Conservation (phyloP, 2,113 vertebrate species). For the Calyptommatus sinebrachiatus region DNA sequence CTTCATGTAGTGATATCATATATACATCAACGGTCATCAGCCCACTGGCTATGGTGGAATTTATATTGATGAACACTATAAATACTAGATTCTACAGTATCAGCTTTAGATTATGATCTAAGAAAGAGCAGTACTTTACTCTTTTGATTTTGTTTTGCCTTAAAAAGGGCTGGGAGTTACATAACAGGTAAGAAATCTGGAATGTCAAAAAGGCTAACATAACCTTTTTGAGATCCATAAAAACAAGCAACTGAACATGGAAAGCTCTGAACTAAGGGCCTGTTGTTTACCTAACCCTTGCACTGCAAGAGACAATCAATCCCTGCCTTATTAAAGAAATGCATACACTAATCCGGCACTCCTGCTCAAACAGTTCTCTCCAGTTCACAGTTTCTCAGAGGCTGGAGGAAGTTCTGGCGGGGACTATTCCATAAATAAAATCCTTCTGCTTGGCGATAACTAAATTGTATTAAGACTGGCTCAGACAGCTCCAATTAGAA, state of each 20-base stretch:
- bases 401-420: slow-evolving; percentile 69
- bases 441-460: slow-evolving; percentile 62
- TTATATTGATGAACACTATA: background rate
- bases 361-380: slow-evolving; percentile 56
- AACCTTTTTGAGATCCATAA: slow-evolving; percentile 67
- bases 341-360: slow-evolving; percentile 50
- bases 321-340: slow-evolving; percentile 71
- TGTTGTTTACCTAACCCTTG: slow-evolving; percentile 74
- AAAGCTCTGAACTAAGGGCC: slow-evolving; percentile 70
- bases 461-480: slow-evolving; percentile 62
- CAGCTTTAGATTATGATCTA: background rate
- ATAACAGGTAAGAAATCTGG: slow-evolving; percentile 57
- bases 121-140: background rate
- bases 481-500: slow-evolving; percentile 69
- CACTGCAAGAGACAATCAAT: slow-evolving; percentile 68
- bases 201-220: slow-evolving; percentile 55
- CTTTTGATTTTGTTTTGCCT: background rate
- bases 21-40: background rate
- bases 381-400: slow-evolving; percentile 64
- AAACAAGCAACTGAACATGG: slow-evolving; percentile 71
- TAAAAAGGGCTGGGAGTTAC: slow-evolving; percentile 53
- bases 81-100: background rate
- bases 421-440: slow-evolving; percentile 67
- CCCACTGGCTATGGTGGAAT: background rate
- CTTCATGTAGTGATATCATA: background rate